A percentile compares a stretch with the other conserved stretches of the same genome.
phyloP scores from a whole-genome alignment of 2,797 vertebrate genomes.

The Siniperca undulata region DNA sequence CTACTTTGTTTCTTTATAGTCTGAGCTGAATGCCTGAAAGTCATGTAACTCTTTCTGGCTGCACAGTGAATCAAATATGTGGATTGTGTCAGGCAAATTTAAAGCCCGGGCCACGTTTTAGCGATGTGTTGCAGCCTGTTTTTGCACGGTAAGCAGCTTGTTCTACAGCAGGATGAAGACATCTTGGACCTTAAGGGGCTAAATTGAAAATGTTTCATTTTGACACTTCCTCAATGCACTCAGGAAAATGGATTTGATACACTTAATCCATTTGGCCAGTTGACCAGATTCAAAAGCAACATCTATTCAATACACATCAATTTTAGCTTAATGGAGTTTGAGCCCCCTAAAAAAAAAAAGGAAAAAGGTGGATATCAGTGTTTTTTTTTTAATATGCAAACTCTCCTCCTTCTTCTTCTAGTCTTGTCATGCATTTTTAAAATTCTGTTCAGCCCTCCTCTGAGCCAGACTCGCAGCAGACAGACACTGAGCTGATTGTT shows the following conservation, averaged over 20 bases:
- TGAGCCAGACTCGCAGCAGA: conserved; percentile 65
- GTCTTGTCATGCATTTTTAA: conserved; percentile 73
- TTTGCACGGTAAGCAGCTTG: conserved; percentile 77
- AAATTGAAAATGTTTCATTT: conserved; percentile 77
- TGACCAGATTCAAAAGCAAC: conserved; percentile 68
- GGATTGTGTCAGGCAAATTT: conserved; percentile 76
- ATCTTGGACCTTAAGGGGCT: conserved; percentile 62
- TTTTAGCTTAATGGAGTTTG: conserved; percentile 63
- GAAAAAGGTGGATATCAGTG: conserved; percentile 30
- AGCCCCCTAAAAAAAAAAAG: conserved; percentile 23
- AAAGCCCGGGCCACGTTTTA: conserved; percentile 61
- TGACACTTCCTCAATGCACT: conserved; percentile 76
- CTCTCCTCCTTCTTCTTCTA: conserved; percentile 37
- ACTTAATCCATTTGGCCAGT: conserved; percentile 69
- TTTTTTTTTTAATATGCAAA: conserved; percentile 66
- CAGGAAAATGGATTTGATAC: conserved; percentile 76
- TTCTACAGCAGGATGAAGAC: conserved; percentile 67
- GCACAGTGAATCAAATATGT: conserved; percentile 76
- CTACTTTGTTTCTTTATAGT: conserved; percentile 77
- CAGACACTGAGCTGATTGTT: conserved; percentile 76
- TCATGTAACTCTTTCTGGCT: conserved; percentile 63
- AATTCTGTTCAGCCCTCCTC: conserved; percentile 70
- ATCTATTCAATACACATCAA: conserved; percentile 65
- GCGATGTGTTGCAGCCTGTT: conserved; percentile 70
- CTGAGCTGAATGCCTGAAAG: conserved; percentile 70